A percentile compares a stretch with the other conserved stretches of the same genome.
Conservation (phyloP, 2,113 vertebrate species). For the Elgaria multicarinata region DNA sequence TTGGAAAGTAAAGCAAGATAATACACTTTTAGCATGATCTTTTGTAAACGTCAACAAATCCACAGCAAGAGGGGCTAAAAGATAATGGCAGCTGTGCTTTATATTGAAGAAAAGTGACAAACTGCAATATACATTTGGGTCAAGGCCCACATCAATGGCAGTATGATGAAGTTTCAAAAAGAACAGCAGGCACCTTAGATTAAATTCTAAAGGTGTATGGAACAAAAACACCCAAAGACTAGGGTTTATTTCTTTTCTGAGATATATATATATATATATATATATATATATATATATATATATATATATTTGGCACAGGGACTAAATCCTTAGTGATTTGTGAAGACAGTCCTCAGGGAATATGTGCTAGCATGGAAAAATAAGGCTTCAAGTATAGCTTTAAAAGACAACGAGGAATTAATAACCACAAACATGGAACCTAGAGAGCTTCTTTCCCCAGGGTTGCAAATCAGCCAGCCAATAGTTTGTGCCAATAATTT, state of each 20-base stretch:
- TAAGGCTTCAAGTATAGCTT: neutral
- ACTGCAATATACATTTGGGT: constrained; percentile 48
- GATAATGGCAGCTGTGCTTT: constrained; percentile 38
- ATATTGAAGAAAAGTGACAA: constrained; percentile 41
- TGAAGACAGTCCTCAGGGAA: constrained; percentile 11
- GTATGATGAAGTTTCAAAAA: constrained; percentile 32
- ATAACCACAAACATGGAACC: constrained; percentile 9
- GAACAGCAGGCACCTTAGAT: constrained; percentile 47
- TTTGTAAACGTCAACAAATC: constrained; percentile 49
- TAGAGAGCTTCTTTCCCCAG: constrained; percentile 22
- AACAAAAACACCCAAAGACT: constrained; percentile 33
- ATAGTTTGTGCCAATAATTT: constrained; percentile 33
- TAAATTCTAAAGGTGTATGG: constrained; percentile 28
- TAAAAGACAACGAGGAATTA: constrained; percentile 15
- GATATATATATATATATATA: too few species aligned
- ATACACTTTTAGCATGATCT: constrained; percentile 22
- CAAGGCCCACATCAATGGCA: constrained; percentile 45
- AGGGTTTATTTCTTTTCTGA: neutral
- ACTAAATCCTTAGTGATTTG: constrained; percentile 33
- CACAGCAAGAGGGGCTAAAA: constrained; percentile 26
- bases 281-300: too few species aligned
- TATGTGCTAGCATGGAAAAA: constrained; percentile 24
- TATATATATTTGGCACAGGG: constrained; percentile 20
- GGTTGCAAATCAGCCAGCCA: constrained; percentile 30
- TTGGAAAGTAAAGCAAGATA: constrained; percentile 20